Evolutionary conservation across 1,140 invertebrate species (phyloP).

Genomic region (Caenorhabditis briggsae): DNA sequence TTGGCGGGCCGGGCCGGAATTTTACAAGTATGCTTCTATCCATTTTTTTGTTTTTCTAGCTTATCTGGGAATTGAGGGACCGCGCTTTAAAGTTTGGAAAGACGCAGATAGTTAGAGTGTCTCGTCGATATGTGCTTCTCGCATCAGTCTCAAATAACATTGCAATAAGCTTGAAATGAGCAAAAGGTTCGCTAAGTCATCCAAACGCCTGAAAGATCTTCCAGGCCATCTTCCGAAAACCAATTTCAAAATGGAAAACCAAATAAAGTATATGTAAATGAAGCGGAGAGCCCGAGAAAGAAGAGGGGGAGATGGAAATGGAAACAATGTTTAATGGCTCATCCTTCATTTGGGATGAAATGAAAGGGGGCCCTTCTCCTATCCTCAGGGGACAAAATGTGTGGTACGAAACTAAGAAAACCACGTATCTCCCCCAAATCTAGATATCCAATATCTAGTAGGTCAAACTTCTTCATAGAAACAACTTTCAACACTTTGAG

Average conservation of each 20-base stretch:
- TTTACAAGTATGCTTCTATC: too few relatives aligned
- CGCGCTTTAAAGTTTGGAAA: too few relatives aligned
- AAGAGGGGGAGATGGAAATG: neutral
- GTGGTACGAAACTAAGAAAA: constrained; percentile 7
- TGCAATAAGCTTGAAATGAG: too few relatives aligned
- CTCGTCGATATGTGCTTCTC: too few relatives aligned
- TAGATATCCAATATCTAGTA: constrained; percentile 16
- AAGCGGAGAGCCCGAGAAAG: neutral
- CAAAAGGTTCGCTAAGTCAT: too few relatives aligned
- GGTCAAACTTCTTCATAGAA: neutral
- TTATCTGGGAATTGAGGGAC: too few relatives aligned
- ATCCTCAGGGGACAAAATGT: constrained; percentile 3
- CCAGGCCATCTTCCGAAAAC: neutral
- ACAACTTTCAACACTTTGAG: neutral
- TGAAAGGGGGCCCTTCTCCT: neutral
- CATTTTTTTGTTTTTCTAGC: too few relatives aligned
- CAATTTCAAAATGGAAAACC: neutral
- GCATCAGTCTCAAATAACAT: too few relatives aligned
- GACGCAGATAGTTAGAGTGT: too few relatives aligned
- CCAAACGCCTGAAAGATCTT: too few relatives aligned
- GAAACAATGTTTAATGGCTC: constrained; percentile 55
- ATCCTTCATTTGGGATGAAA: constrained; percentile 50
- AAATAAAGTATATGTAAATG: neutral
- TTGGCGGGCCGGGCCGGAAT: too few relatives aligned
- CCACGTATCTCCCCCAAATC: neutral